A percentile compares a stretch with the other conserved stretches of the same genome.
Conservation (phyloP, 2,888 invertebrate genomes). For the Thysanoteuthis rhombus region DNA sequence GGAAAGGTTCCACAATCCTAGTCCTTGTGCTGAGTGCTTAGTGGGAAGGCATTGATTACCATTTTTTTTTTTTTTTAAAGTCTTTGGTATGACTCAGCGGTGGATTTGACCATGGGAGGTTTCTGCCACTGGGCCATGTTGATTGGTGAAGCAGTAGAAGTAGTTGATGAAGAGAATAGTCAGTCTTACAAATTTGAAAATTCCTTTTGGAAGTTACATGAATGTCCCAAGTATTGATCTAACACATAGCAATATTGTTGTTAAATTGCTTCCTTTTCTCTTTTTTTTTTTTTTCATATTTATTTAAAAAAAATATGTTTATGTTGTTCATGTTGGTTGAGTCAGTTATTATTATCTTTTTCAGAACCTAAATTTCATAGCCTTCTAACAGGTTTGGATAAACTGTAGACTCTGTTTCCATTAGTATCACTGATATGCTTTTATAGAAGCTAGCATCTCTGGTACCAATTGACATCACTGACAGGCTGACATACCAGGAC, state of each 20-base stretch:
- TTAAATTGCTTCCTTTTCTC: neutral
- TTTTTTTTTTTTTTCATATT: too few species aligned
- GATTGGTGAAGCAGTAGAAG: too few species aligned
- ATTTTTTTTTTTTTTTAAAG: too few species aligned
- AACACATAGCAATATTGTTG: constrained; percentile 1
- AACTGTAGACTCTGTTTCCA: neutral
- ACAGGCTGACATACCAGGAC: too few species aligned
- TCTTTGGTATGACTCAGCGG: too few species aligned
- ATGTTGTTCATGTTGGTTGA: neutral
- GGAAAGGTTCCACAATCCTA: too few species aligned
- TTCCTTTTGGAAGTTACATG: neutral
- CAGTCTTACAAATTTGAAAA: neutral
- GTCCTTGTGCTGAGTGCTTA: too few species aligned
- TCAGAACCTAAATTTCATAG: neutral
- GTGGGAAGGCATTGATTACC: too few species aligned
- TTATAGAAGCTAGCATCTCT: too few species aligned
- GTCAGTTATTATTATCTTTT: neutral
- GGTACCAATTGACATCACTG: too few species aligned
- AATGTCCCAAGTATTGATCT: neutral
- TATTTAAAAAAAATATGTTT: neutral
- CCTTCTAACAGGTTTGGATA: neutral
- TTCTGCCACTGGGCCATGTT: too few species aligned
- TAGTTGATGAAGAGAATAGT: neutral
- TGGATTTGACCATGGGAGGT: too few species aligned
- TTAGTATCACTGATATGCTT: neutral